A percentile compares a stretch with the other conserved stretches of the same genome.
Evolutionary conservation across 37 sponge, comb jelly and placozoan genomes (phyloP).

Genomic region (Lycopodina hypogea): DNA sequence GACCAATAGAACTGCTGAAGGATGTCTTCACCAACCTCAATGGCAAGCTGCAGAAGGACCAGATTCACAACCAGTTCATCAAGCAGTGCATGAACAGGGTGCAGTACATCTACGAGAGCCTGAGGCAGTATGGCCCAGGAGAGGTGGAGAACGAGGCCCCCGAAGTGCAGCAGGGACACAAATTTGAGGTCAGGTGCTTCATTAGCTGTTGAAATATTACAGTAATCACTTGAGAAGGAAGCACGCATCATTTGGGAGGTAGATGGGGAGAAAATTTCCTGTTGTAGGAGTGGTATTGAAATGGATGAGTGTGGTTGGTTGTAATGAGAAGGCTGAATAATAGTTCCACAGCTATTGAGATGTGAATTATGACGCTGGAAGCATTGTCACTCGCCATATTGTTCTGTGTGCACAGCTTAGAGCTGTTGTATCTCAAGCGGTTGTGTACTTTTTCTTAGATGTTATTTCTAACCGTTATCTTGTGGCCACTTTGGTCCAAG

Average conservation of each 20-base stretch:
- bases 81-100: conserved; percentile 50
- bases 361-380: too few species aligned
- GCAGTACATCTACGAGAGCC: conserved; percentile 26
- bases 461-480: too few species aligned
- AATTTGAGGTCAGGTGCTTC: conserved; percentile 28
- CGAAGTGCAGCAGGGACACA: conserved; percentile 31
- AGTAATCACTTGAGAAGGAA: too few species aligned
- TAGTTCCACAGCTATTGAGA: too few species aligned
- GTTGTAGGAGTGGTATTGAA: neutral
- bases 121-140: conserved; percentile 55
- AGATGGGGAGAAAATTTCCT: too few species aligned
- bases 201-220: neutral
- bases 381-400: too few species aligned
- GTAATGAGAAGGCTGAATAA: too few species aligned
- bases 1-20: conserved; percentile 88
- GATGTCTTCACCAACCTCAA: conserved; percentile 85
- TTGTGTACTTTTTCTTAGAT: too few species aligned
- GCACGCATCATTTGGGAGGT: neutral
- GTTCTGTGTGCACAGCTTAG: too few species aligned
- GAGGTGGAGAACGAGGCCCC: conserved; percentile 46
- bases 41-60: conserved; percentile 66
- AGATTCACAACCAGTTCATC: conserved; percentile 72
- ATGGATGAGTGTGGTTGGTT: neutral
- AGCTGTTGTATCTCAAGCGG: too few species aligned
- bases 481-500: too few species aligned